Percentiles rank a stretch among this genome's conserved stretches.
These are phyloP conservation scores for Proisotoma minuta DNA, from an alignment of 2,888 invertebrate genomes.

Conservation along the genomic window DNA sequence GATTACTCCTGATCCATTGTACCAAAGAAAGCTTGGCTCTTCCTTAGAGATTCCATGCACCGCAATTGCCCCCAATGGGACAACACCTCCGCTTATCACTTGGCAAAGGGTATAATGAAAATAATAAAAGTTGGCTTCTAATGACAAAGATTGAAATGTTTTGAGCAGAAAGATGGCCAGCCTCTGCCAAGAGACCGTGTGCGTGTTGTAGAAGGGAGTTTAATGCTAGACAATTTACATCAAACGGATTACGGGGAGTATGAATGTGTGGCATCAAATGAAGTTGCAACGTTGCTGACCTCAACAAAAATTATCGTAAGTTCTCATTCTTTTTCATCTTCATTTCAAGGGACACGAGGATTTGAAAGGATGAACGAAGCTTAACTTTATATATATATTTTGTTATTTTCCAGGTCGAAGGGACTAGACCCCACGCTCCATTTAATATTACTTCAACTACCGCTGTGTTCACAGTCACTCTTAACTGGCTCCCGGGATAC, in stretches of 20 bases:
- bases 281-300: slow-evolving; percentile 90
- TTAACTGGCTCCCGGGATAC: slow-evolving; percentile 85
- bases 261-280: slow-evolving; percentile 91
- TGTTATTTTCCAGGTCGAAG: no score
- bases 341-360: no score
- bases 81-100: slow-evolving; percentile 79
- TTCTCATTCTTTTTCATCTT: no score
- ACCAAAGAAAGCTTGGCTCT: slow-evolving; percentile 83
- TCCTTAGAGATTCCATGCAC: slow-evolving; percentile 93
- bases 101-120: slow-evolving; percentile 70
- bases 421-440: slow-evolving; percentile 94
- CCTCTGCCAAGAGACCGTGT: slow-evolving; percentile 75
- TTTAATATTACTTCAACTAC: slow-evolving; percentile 88
- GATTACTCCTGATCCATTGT: slow-evolving; percentile 82
- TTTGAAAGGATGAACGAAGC: no score
- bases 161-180: slow-evolving; percentile 65
- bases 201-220: slow-evolving; percentile 75
- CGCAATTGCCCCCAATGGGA: slow-evolving; percentile 78
- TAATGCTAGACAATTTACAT: slow-evolving; percentile 74
- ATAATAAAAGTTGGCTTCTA: no score
- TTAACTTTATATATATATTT: no score
- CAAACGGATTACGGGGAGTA: slow-evolving; percentile 88
- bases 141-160: slow-evolving; percentile 2
- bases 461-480: slow-evolving; percentile 81
- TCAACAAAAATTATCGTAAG: slow-evolving; percentile 83